Base-by-base conservation (phyloP, 2,797 vertebrate species). In the Takifugu ocellatus region DNA sequence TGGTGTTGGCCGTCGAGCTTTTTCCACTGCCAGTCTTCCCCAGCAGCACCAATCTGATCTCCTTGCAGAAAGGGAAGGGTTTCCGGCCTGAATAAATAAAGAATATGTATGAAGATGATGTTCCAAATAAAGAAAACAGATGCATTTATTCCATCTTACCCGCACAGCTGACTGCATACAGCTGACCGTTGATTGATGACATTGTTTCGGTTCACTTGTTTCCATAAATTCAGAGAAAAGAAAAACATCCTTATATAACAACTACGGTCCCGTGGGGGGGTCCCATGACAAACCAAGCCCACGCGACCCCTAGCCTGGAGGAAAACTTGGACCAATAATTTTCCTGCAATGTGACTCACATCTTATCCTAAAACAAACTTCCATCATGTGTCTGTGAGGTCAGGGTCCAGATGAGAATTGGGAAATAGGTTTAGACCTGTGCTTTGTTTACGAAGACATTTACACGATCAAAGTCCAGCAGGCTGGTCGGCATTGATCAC, bases 11-110 rank as follows among this genome's bases (percentile, higher is more conserved):
- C 0, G 81, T 84, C 44, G 84, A 78, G 67, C 83, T 86, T 74
- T 87, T 91, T 3, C 90, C 90, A 0, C 73, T 84, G 56, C 90
- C 88, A 0, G 85, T 88, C 58, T 85, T 90, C 8, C 89, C 90
- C 27, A 92, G 49, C 17, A 91, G 68, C 59, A 87, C 81, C 21
- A 92, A 66, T 63, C 85, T 76, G 45, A 73, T 59, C 42, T 81
- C 72, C 29, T 61, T 27, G 3, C 36, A 58, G 39, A 58, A 58
- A 6, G 74, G 6, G 25, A 55, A n/a, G 0, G 39, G 3, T 63
- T 56, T 80, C 52, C 17, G 71, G 24, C 59, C 84, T 85, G 45
- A 21, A 10, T 33, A 36, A 15, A 58, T 16, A 54, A 5, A 25
- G 43, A 44, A 45, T 33, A 27, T 31, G 5, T 31, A 44, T 4